Conservation (phyloP, 2,888 invertebrate species). For the Glyphotaelius pellucidus region DNA sequence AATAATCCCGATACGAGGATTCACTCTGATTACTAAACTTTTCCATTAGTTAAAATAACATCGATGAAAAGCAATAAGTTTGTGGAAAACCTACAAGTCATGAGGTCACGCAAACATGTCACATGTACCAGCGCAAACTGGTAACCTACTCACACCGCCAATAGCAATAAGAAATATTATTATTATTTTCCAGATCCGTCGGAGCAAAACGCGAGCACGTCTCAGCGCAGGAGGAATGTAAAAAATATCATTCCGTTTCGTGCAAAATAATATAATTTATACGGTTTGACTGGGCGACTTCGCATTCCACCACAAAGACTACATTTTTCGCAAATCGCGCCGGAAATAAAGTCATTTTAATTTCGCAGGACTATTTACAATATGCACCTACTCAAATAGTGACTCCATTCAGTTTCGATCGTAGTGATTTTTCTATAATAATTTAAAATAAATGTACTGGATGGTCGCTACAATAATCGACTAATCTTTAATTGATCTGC, state of each 20-base stretch:
- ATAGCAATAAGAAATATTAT: not conserved
- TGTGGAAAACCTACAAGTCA: not conserved
- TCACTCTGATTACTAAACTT: not conserved
- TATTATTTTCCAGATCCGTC: not conserved
- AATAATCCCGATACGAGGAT: not conserved
- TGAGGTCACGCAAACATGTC: not conserved
- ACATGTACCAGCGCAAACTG: not conserved
- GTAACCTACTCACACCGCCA: not conserved
- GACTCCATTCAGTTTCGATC: not conserved
- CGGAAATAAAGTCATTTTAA: not conserved
- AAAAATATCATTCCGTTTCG: constrained; percentile 28
- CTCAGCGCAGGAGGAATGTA: constrained; percentile 15
- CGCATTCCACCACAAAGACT: not conserved
- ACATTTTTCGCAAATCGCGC: not conserved
- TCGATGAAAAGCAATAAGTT: not conserved
- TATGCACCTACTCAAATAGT: not conserved
- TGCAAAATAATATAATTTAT: constrained; percentile 6
- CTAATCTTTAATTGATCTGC: no score
- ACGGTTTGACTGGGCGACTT: not conserved
- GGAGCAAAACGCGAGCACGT: not conserved
- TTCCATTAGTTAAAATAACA: not conserved
- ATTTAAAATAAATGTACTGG: no score
- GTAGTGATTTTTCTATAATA: not conserved
- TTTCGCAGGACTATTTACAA: not conserved
- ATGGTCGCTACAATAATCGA: no score